phyloP scores from a whole-genome alignment of 2,797 vertebrate species.

The Cichlasoma orientale region DNA sequence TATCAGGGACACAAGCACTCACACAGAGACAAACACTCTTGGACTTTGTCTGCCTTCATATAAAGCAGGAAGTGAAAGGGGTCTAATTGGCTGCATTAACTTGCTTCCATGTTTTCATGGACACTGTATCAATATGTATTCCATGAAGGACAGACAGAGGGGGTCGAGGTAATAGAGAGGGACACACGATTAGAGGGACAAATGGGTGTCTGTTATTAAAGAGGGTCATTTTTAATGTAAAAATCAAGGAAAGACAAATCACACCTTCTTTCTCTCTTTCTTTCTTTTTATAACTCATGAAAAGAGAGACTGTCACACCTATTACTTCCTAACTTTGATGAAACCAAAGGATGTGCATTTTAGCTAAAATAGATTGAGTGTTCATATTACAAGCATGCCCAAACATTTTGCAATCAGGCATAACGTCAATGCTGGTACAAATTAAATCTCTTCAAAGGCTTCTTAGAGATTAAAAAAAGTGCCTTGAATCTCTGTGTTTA shows the following conservation, averaged over 20 bases:
- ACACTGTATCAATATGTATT: slow-evolving; percentile 51
- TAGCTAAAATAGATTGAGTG: neutral
- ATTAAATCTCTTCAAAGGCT: slow-evolving; percentile 8
- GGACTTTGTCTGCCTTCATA: slow-evolving; percentile 10
- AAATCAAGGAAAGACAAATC: neutral
- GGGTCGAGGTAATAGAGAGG: neutral
- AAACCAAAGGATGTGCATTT: neutral
- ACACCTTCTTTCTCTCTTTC: neutral
- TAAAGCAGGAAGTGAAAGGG: slow-evolving; percentile 24
- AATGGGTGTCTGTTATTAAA: neutral
- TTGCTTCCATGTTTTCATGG: slow-evolving; percentile 49
- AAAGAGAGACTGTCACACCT: neutral
- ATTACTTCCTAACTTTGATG: neutral
- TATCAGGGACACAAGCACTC: neutral
- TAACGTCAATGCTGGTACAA: neutral
- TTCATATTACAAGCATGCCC: neutral
- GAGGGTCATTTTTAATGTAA: neutral
- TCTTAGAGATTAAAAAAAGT: slow-evolving; percentile 12
- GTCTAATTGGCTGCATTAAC: slow-evolving; percentile 57
- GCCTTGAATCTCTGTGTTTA: slow-evolving; percentile 6
- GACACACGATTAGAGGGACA: neutral
- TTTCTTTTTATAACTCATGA: neutral
- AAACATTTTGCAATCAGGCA: neutral
- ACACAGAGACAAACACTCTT: neutral
- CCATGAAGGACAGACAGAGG: slow-evolving; percentile 22